phyloP scores from a whole-genome alignment of 2,797 vertebrate species.

The Arnoldichthys spilopterus region DNA sequence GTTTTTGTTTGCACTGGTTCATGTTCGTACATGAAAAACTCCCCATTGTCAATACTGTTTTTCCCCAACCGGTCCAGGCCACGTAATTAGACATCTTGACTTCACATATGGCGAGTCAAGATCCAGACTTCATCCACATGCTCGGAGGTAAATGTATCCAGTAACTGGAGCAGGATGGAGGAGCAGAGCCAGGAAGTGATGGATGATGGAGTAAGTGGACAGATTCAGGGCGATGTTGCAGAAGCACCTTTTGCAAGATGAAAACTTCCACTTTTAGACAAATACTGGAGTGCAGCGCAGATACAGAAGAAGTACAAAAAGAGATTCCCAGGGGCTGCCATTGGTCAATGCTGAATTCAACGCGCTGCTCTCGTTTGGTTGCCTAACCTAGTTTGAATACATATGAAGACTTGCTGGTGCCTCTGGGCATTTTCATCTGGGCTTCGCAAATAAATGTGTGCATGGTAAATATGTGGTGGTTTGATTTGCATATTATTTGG shows the following conservation, averaged over 20 bases:
- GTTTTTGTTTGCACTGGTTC: background rate
- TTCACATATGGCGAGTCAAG: background rate
- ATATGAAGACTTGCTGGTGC: background rate
- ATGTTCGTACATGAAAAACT: background rate
- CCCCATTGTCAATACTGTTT: background rate
- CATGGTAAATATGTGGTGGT: background rate
- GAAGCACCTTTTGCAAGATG: slow-evolving; percentile 11
- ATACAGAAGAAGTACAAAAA: background rate
- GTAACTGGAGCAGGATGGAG: slow-evolving; percentile 14
- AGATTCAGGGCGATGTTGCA: slow-evolving; percentile 43
- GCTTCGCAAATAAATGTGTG: no score
- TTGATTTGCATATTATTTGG: background rate
- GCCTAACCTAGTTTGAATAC: slow-evolving; percentile 5
- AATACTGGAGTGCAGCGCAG: background rate
- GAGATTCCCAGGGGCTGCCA: background rate
- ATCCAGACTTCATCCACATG: background rate
- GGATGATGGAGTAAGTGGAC: slow-evolving; percentile 46
- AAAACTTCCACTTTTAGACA: slow-evolving; percentile 30
- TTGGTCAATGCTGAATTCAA: background rate
- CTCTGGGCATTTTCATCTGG: background rate
- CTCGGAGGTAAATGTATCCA: background rate
- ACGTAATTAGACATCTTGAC: background rate
- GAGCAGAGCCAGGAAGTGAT: slow-evolving; percentile 39
- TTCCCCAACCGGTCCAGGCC: background rate
- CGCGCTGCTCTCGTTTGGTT: background rate